Conservation (phyloP, 1,140 invertebrate species). For the Ostrea edulis region DNA sequence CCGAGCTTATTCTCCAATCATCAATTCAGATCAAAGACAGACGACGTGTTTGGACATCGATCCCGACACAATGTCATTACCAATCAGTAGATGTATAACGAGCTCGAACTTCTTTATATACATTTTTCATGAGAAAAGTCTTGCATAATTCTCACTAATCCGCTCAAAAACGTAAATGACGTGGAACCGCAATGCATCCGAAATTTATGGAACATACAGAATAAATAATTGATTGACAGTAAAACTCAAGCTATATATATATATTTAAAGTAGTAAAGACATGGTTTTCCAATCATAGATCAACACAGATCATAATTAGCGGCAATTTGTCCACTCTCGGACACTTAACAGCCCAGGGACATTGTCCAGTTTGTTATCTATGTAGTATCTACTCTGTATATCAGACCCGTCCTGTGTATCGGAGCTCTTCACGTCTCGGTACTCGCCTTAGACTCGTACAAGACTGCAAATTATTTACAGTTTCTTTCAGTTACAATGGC, state of each 20-base stretch:
- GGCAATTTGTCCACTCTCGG: slow-evolving; percentile 21
- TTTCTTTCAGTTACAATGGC: background rate
- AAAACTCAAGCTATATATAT: background rate
- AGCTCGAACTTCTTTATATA: background rate
- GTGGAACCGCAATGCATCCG: background rate
- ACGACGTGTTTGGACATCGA: slow-evolving; percentile 33
- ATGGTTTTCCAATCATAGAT: background rate
- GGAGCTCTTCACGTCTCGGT: background rate
- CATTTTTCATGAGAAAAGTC: slow-evolving; percentile 25
- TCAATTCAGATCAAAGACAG: background rate
- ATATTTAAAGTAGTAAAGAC: background rate
- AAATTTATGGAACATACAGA: background rate
- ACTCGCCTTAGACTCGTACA: background rate
- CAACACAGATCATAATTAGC: slow-evolving; percentile 10
- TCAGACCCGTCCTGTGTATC: background rate
- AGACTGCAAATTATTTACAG: slow-evolving; percentile 13
- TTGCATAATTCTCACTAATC: slow-evolving; percentile 34
- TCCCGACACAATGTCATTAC: background rate
- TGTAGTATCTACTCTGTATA: background rate
- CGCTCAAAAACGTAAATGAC: slow-evolving; percentile 4
- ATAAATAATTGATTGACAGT: slow-evolving; percentile 28
- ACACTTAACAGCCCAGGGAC: background rate
- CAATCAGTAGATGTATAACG: background rate
- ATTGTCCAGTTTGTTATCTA: background rate
- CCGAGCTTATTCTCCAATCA: background rate